These are phyloP conservation scores for Rhea pennata DNA, from an alignment of 2,113 vertebrate species.

Conservation along the genomic window DNA sequence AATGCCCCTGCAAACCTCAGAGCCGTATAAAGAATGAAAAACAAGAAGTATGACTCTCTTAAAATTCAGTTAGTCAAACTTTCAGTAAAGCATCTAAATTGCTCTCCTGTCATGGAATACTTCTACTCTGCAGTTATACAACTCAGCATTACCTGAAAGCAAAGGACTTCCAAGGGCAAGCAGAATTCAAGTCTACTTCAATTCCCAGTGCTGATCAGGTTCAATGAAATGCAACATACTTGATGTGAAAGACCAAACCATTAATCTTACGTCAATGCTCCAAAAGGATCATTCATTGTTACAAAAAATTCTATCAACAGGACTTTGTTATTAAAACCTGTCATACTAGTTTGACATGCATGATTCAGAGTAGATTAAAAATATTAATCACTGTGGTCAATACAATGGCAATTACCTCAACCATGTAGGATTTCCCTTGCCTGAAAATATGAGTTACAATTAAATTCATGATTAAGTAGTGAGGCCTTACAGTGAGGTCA, in stretches of 20 bases:
- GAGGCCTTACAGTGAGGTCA: not conserved
- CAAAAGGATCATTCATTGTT: not conserved
- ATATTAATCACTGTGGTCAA: not conserved
- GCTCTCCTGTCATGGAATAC: slow-evolving; percentile 8
- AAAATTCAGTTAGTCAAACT: not conserved
- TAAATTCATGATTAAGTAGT: not conserved
- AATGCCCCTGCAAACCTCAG: not conserved
- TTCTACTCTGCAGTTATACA: slow-evolving; percentile 4
- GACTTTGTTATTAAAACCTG: slow-evolving; percentile 12
- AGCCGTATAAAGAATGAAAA: not conserved
- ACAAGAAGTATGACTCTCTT: not conserved
- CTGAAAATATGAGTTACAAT: slow-evolving; percentile 21
- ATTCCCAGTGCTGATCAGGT: not conserved
- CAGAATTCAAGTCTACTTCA: not conserved
- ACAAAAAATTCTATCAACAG: not conserved
- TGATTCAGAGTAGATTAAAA: not conserved
- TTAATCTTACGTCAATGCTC: not conserved
- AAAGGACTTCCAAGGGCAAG: slow-evolving; percentile 15
- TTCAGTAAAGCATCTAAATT: not conserved
- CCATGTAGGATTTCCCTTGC: not conserved
- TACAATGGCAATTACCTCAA: slow-evolving; percentile 8
- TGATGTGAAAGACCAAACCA: not conserved
- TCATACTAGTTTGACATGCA: not conserved
- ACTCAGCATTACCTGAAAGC: not conserved
- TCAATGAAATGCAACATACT: not conserved